Conservation (phyloP, 2,113 vertebrate species). For the Bufo gargarizans region DNA sequence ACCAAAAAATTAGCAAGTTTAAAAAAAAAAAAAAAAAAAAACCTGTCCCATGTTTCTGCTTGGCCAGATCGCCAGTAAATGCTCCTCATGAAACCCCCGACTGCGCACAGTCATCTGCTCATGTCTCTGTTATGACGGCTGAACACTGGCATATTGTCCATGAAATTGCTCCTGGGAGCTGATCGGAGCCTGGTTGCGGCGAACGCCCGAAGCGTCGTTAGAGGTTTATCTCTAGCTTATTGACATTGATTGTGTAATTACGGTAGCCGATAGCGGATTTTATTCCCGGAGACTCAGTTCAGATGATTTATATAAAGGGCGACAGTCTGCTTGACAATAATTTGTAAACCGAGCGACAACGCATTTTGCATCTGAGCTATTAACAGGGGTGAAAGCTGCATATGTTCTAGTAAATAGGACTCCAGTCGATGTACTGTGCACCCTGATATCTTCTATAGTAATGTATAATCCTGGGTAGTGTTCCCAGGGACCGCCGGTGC, state of each 20-base stretch:
- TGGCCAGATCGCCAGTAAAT: neutral
- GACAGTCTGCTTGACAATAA: neutral
- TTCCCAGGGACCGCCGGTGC: too few relatives aligned
- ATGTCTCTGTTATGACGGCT: conserved; percentile 30
- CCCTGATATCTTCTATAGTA: too few relatives aligned
- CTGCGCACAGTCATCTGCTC: neutral
- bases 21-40: neutral
- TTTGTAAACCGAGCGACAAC: neutral
- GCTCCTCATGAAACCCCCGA: neutral
- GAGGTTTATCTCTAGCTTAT: conserved; percentile 26
- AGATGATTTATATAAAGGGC: neutral
- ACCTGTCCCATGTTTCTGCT: neutral
- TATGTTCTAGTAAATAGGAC: neutral
- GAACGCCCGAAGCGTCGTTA: conserved; percentile 23
- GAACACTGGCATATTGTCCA: conserved; percentile 42
- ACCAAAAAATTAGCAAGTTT: too few relatives aligned
- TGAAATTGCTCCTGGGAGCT: conserved; percentile 41
- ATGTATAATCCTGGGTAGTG: too few relatives aligned
- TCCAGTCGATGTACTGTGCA: neutral
- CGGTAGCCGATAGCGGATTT: neutral
- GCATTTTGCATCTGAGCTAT: neutral
- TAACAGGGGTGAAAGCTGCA: neutral
- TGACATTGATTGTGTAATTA: conserved; percentile 45
- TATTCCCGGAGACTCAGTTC: conserved; percentile 1
- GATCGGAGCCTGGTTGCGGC: neutral